These are phyloP conservation scores for Neomicropteryx cornuta DNA, from an alignment of 1,140 invertebrate genomes.

Conservation along the genomic window DNA sequence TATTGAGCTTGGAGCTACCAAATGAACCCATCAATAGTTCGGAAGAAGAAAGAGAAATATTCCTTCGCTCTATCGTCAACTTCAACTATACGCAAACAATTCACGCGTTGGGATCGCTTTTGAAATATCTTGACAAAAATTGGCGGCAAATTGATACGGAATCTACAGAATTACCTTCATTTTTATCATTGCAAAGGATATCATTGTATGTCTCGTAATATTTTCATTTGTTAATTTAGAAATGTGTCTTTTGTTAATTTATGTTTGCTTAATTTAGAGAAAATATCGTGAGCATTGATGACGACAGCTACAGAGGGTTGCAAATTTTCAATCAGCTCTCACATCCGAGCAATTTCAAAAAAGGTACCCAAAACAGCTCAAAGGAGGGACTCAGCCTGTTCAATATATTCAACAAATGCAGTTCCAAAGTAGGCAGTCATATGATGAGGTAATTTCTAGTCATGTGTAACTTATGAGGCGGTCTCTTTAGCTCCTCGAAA, in stretches of 20 bases:
- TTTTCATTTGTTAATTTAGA: too few relatives aligned
- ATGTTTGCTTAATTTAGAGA: too few relatives aligned
- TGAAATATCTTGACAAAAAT: constrained; percentile 62
- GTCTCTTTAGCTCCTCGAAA: too few relatives aligned
- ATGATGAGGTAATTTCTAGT: constrained; percentile 38
- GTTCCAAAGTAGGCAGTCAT: constrained; percentile 45
- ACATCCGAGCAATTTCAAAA: constrained; percentile 70
- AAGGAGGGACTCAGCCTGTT: constrained; percentile 65
- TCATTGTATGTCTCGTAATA: constrained; percentile 44
- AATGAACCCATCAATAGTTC: constrained; percentile 44
- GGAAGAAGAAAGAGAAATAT: constrained; percentile 47
- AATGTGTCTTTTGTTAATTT: too few relatives aligned
- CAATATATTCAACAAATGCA: constrained; percentile 59
- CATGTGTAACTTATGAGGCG: too few relatives aligned
- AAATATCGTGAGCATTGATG: constrained; percentile 60
- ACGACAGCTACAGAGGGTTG: constrained; percentile 57
- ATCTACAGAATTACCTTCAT: constrained; percentile 42
- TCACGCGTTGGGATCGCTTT: constrained; percentile 58
- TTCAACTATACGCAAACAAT: constrained; percentile 54
- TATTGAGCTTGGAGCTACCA: constrained; percentile 47
- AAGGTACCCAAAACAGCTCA: constrained; percentile 38
- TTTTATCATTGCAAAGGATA: constrained; percentile 48
- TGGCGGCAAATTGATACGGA: constrained; percentile 43
- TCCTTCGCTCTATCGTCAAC: constrained; percentile 56
- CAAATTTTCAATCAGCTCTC: constrained; percentile 61